Percentiles rank a stretch among this genome's conserved stretches.
These are phyloP conservation scores for Ianthella basta DNA, from an alignment of 37 sponge, comb jelly and placozoan genomes.

Conservation along the genomic window DNA sequence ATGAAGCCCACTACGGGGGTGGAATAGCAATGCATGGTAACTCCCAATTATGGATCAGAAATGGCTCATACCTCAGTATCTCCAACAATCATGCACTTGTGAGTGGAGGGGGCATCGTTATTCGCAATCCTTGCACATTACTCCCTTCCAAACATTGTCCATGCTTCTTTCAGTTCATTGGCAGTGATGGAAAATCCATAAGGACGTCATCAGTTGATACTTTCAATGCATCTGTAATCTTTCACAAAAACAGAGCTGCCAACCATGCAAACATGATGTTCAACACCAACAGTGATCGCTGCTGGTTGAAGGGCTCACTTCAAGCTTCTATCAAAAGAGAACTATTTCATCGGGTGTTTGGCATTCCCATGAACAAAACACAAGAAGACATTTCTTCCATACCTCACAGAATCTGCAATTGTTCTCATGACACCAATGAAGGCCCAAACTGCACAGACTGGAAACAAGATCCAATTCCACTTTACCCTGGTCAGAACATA, in stretches of 20 bases:
- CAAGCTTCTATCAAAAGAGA: not conserved
- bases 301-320: not conserved
- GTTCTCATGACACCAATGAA: not conserved
- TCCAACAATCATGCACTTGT: not conserved
- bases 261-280: not conserved
- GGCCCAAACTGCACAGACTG: not conserved
- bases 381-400: not conserved
- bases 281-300: constrained; percentile 1
- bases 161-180: constrained; percentile 26
- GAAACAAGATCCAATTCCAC: not conserved
- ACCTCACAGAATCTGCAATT: not conserved
- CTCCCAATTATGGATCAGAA: not conserved
- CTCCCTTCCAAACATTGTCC: not conserved
- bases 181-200: not conserved
- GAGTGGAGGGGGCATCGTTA: constrained; percentile 6
- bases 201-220: not conserved
- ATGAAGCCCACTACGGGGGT: not conserved
- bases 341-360: not conserved
- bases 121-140: not conserved
- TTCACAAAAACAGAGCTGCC: not conserved
- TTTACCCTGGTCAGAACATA: not conserved
- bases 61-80: not conserved
- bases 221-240: not conserved
- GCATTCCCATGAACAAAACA: not conserved
- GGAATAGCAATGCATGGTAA: not conserved